Evolutionary conservation across 2,888 invertebrate genomes (phyloP).

Genomic region (Drosophila subsilvestris): DNA sequence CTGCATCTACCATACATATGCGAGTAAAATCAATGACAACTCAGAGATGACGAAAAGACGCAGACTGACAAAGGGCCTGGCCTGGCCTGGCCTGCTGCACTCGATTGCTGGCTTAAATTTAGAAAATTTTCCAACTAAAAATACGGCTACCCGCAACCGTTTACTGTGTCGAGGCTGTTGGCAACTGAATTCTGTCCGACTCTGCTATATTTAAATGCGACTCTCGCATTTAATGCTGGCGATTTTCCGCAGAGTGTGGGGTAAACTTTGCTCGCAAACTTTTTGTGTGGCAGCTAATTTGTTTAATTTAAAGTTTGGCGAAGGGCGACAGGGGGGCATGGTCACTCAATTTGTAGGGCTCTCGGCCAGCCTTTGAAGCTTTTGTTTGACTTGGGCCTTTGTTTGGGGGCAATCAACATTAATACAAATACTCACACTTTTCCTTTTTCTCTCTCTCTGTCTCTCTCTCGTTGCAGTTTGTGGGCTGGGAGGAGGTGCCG

Average conservation of each 20-base stretch:
- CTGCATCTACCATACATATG: constrained; percentile 5
- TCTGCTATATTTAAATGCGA: constrained; percentile 14
- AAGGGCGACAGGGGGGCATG: neutral
- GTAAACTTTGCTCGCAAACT: neutral
- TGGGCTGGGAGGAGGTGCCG: constrained; percentile 98
- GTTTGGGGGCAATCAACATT: constrained; percentile 17
- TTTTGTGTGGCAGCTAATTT: constrained; percentile 20
- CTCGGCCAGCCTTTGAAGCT: constrained; percentile 35
- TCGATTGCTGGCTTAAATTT: constrained; percentile 30
- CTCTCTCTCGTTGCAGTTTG: constrained; percentile 91
- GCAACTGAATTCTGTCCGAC: constrained; percentile 39
- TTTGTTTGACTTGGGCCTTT: constrained; percentile 1
- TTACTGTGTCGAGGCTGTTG: constrained; percentile 70
- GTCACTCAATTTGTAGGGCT: constrained; percentile 23
- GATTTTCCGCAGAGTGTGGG: neutral
- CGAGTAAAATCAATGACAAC: constrained; percentile 38
- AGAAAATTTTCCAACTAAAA: constrained; percentile 44
- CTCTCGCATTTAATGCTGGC: constrained; percentile 1
- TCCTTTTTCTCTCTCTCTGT: constrained; percentile 20
- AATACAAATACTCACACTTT: constrained; percentile 25
- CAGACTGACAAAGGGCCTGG: constrained; percentile 31
- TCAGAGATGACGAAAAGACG: constrained; percentile 13
- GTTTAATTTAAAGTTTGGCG: constrained; percentile 18
- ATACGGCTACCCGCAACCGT: constrained; percentile 25
- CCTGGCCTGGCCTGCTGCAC: constrained; percentile 26